Percentiles rank a stretch among this genome's conserved stretches.
phyloP scores from a whole-genome alignment of 2,888 invertebrate genomes.

The Hydraecia micacea region DNA sequence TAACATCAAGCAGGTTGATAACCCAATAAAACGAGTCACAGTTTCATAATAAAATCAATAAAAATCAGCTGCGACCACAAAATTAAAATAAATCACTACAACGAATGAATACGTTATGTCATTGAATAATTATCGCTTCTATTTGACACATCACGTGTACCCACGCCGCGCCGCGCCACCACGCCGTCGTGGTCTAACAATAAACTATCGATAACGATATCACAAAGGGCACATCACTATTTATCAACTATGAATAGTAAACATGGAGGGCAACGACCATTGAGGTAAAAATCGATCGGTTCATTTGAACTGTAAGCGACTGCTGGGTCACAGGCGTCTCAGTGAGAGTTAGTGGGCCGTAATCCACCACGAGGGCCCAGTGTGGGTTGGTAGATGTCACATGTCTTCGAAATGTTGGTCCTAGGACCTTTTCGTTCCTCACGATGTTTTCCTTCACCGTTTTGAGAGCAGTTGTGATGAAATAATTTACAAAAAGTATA shows the following conservation, averaged over 20 bases:
- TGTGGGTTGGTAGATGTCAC: neutral
- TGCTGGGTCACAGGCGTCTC: neutral
- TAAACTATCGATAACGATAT: constrained; percentile 63
- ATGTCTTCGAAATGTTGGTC: neutral
- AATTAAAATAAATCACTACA: constrained; percentile 22
- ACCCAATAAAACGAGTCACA: constrained; percentile 30
- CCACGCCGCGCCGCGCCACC: neutral
- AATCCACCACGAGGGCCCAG: neutral
- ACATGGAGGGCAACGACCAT: constrained; percentile 64
- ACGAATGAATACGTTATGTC: constrained; percentile 21
- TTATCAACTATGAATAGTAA: constrained; percentile 60
- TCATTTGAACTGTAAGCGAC: constrained; percentile 51
- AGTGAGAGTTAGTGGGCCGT: neutral
- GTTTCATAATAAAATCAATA: constrained; percentile 23
- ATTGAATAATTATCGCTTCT: constrained; percentile 55
- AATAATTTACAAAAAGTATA: neutral
- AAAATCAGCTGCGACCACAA: constrained; percentile 31
- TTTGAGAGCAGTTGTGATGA: neutral
- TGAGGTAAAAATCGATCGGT: constrained; percentile 59
- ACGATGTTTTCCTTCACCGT: neutral
- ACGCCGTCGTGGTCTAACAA: constrained; percentile 44
- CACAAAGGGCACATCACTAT: constrained; percentile 52
- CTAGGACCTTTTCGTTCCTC: neutral
- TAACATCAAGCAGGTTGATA: constrained; percentile 19
- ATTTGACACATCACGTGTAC: constrained; percentile 44